Conservation (phyloP, 2,888 invertebrate species). For the Drosophila diplacantha region DNA sequence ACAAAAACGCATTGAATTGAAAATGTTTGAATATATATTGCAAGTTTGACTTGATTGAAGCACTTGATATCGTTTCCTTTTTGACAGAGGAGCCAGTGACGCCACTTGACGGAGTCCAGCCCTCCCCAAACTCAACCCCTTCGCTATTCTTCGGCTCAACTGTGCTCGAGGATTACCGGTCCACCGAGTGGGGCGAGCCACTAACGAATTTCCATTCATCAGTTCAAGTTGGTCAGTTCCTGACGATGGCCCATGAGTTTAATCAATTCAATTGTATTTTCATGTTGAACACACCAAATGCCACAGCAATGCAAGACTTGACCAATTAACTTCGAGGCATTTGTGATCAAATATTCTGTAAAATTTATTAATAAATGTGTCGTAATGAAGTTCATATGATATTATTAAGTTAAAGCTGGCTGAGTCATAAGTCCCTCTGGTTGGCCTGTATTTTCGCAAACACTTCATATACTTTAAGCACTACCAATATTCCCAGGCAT, state of each 20-base stretch:
- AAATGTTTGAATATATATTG: constrained; percentile 71
- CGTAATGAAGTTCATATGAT: background rate
- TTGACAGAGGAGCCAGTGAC: constrained; percentile 35
- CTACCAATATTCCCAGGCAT: background rate
- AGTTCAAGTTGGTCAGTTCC: constrained; percentile 16
- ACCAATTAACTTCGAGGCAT: background rate
- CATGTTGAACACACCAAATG: background rate
- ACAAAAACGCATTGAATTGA: constrained; percentile 68
- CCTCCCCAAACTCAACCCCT: background rate
- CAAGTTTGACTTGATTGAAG: constrained; percentile 69
- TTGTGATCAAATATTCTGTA: background rate
- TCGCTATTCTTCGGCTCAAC: background rate
- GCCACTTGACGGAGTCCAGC: constrained; percentile 32
- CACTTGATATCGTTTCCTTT: constrained; percentile 68
- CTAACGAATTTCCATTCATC: constrained; percentile 47
- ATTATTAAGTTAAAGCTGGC: background rate
- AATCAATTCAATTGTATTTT: no score
- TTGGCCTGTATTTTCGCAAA: background rate
- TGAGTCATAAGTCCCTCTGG: background rate
- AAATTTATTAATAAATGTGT: background rate
- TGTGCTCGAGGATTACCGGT: constrained; percentile 3
- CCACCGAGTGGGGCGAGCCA: constrained; percentile 10
- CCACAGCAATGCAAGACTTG: background rate
- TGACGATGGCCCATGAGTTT: background rate
- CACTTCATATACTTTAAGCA: background rate